These are phyloP conservation scores for Forbesichthys papilliferus DNA, from an alignment of 2,113 vertebrate species.

Conservation along the genomic window DNA sequence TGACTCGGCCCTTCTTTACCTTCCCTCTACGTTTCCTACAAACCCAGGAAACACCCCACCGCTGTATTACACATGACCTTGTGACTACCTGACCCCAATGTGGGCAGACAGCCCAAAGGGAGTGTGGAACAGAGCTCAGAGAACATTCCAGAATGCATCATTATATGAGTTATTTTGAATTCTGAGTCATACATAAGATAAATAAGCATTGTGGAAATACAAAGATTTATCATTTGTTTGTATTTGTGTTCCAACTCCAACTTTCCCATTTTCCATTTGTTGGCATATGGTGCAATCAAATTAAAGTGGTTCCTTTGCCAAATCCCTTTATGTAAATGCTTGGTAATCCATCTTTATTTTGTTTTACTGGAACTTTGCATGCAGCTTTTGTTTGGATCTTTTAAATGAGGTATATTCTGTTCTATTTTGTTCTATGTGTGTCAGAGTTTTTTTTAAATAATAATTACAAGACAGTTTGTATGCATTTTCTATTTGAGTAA, in stretches of 20 bases:
- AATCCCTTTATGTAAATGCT: neutral
- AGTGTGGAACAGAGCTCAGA: constrained; percentile 38
- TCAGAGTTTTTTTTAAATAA: too few relatives aligned
- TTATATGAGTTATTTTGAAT: neutral
- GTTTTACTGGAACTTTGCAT: neutral
- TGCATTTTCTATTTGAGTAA: too few relatives aligned
- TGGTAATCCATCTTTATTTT: neutral
- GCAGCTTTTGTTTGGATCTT: too few relatives aligned
- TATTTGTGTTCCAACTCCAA: neutral
- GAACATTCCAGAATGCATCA: constrained; percentile 10
- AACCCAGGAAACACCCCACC: constrained; percentile 43
- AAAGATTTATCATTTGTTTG: neutral
- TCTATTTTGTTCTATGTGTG: too few relatives aligned
- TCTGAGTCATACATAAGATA: constrained; percentile 1
- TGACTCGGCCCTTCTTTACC: neutral
- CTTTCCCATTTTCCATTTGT: neutral
- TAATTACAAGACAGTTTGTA: too few relatives aligned
- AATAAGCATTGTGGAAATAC: neutral
- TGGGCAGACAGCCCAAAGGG: constrained; percentile 44
- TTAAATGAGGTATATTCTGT: too few relatives aligned
- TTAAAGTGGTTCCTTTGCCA: neutral
- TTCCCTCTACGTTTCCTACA: constrained; percentile 3
- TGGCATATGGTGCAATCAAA: neutral
- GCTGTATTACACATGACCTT: constrained; percentile 49
- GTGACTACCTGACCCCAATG: constrained; percentile 27